Percentiles rank a stretch among this genome's conserved stretches.
Evolutionary conservation across 2,113 vertebrate genomes (phyloP).

Genomic region (Cranoglanis bouderius): DNA sequence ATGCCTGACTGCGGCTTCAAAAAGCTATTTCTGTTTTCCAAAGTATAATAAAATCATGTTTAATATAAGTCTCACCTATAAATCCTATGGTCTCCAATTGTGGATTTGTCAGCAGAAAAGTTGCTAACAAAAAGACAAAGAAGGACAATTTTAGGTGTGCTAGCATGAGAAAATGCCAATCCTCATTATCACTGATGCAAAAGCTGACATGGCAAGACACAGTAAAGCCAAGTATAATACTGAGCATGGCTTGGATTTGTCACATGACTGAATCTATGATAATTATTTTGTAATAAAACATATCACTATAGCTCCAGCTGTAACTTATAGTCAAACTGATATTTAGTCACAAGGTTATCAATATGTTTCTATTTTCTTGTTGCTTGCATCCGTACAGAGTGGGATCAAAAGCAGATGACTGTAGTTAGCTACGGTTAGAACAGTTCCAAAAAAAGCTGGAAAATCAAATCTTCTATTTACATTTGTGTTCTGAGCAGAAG

Average conservation of each 20-base stretch:
- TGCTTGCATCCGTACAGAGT: not conserved
- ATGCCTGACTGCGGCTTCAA: not conserved
- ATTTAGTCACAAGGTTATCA: not conserved
- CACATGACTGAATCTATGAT: not conserved
- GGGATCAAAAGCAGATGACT: not conserved
- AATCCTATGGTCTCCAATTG: constrained; percentile 34
- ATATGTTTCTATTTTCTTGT: not conserved
- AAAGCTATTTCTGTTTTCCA: constrained; percentile 1
- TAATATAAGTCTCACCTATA: constrained; percentile 5
- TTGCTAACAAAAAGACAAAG: constrained; percentile 45
- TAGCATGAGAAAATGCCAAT: constrained; percentile 51
- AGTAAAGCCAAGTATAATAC: constrained; percentile 33
- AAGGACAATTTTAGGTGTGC: constrained; percentile 45
- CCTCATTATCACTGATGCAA: constrained; percentile 46
- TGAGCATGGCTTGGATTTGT: constrained; percentile 15
- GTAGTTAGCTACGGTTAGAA: not conserved
- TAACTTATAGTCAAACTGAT: not conserved
- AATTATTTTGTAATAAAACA: not conserved
- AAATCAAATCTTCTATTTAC: constrained; percentile 4
- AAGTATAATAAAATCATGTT: constrained; percentile 32
- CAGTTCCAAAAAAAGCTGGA: not conserved
- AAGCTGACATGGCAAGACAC: constrained; percentile 51
- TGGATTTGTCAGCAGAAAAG: constrained; percentile 50
- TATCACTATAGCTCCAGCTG: not conserved
- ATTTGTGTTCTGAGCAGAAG: not conserved